These are phyloP conservation scores for Adelognathus sp. DNA, from an alignment of 2,888 invertebrate genomes.

Conservation along the genomic window DNA sequence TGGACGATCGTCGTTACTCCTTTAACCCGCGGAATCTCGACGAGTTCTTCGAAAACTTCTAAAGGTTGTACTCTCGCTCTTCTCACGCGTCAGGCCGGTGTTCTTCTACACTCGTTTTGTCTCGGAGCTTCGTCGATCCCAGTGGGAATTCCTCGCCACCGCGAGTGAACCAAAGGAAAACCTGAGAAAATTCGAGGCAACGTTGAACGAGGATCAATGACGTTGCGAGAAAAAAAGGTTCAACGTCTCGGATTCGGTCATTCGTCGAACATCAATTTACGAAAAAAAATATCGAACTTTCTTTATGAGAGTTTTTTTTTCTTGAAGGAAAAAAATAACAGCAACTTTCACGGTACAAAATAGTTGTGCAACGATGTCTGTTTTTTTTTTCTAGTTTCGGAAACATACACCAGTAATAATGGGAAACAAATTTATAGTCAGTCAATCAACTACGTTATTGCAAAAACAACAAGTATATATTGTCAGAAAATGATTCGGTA, in stretches of 20 bases:
- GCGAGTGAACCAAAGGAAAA: background rate
- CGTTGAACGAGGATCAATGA: background rate
- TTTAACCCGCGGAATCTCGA: constrained; percentile 55
- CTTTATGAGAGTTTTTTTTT: background rate
- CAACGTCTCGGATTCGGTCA: background rate
- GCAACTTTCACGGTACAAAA: too few relatives aligned
- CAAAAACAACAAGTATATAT: too few relatives aligned
- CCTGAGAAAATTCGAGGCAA: background rate
- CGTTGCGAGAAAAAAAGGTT: background rate
- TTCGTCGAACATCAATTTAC: background rate
- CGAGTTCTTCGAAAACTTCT: constrained; percentile 59
- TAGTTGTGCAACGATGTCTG: too few relatives aligned
- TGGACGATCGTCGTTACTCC: constrained; percentile 39
- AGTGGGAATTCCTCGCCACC: constrained; percentile 4
- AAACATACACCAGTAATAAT: too few relatives aligned
- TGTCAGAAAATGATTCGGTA: too few relatives aligned
- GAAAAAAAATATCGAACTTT: background rate
- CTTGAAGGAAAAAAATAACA: background rate
- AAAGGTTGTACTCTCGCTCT: constrained; percentile 30
- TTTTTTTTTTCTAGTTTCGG: too few relatives aligned
- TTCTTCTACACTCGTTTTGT: constrained; percentile 19
- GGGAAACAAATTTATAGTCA: too few relatives aligned
- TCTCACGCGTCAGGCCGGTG: constrained; percentile 44
- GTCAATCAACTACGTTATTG: too few relatives aligned
- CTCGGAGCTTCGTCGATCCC: constrained; percentile 16